These are phyloP conservation scores for Athalia cordata DNA, from an alignment of 2,888 invertebrate species.

Conservation along the genomic window DNA sequence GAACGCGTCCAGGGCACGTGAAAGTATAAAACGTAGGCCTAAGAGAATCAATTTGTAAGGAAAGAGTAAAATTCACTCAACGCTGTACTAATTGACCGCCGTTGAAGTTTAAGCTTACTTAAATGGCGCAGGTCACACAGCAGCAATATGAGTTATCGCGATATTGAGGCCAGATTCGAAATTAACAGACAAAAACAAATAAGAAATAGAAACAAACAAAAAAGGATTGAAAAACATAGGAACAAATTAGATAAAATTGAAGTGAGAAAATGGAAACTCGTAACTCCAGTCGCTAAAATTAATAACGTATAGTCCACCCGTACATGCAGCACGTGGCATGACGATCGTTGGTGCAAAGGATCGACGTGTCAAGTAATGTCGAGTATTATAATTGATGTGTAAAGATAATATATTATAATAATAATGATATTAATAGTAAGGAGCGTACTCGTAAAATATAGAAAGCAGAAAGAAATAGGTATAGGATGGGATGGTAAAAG, in stretches of 20 bases:
- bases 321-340: constrained; percentile 9
- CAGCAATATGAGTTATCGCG: constrained; percentile 74
- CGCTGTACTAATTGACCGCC: too few species aligned
- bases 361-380: constrained; percentile 36
- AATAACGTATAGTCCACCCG: constrained; percentile 1
- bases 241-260: not conserved
- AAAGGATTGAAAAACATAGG: constrained; percentile 31
- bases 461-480: not conserved
- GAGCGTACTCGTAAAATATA: too few species aligned
- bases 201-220: constrained; percentile 47
- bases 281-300: constrained; percentile 34
- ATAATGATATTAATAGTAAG: too few species aligned
- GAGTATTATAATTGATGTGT: too few species aligned
- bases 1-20: constrained; percentile 7
- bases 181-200: too few species aligned
- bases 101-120: too few species aligned
- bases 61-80: not conserved
- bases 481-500: not conserved
- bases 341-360: constrained; percentile 19
- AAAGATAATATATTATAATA: not conserved
- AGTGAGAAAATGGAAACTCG: constrained; percentile 13
- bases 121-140: constrained; percentile 60
- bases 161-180: constrained; percentile 64
- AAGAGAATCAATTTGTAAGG: not conserved
- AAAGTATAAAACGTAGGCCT: constrained; percentile 45